These are phyloP conservation scores for Laothoe populi DNA, from an alignment of 2,888 invertebrate species.

Conservation along the genomic window DNA sequence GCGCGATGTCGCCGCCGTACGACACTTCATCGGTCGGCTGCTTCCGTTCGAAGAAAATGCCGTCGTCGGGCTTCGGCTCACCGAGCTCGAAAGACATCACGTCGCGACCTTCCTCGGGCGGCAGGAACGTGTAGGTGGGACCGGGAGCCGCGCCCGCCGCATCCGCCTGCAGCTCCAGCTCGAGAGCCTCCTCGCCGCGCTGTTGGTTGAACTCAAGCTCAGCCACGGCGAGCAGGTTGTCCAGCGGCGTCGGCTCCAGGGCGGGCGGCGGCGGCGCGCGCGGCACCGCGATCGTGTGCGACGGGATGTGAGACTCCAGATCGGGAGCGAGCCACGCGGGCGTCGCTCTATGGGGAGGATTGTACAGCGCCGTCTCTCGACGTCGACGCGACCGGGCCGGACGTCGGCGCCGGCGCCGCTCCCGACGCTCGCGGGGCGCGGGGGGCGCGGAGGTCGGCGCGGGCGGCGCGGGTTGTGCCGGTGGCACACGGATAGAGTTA, in stretches of 20 bases:
- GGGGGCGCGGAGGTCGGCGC: constrained; percentile 40
- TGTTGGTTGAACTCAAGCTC: constrained; percentile 87
- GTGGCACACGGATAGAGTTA: constrained; percentile 73
- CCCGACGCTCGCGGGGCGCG: constrained; percentile 42
- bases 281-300: constrained; percentile 85
- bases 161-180: constrained; percentile 53
- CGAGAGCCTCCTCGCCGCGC: constrained; percentile 64
- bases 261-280: constrained; percentile 56
- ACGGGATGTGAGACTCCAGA: constrained; percentile 86
- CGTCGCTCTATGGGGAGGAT: constrained; percentile 44
- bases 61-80: constrained; percentile 63
- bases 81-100: constrained; percentile 75
- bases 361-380: constrained; percentile 46
- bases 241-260: constrained; percentile 81
- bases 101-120: constrained; percentile 68
- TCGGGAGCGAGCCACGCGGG: constrained; percentile 75
- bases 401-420: constrained; percentile 42
- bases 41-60: constrained; percentile 69
- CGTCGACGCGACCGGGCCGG: constrained; percentile 39
- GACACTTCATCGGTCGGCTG: constrained; percentile 55
- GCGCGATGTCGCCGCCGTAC: constrained; percentile 65
- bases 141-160: constrained; percentile 42
- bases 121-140: constrained; percentile 62
- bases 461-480: constrained; percentile 49
- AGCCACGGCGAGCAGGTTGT: constrained; percentile 87